Conservation (phyloP, 2,888 invertebrate genomes). For the Azorinus chamasolen region DNA sequence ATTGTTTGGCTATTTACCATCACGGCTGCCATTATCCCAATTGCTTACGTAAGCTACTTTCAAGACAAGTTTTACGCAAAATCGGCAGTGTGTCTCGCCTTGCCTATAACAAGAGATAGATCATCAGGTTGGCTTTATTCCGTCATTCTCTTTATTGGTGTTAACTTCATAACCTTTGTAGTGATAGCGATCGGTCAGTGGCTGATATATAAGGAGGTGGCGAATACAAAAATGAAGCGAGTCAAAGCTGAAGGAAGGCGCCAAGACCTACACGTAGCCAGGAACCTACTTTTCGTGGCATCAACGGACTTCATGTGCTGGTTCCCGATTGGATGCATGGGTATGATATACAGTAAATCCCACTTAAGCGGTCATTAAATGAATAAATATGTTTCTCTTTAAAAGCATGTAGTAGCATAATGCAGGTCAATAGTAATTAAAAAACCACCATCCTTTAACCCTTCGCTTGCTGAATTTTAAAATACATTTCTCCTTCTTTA, state of each 20-base stretch:
- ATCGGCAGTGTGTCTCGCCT: conserved; percentile 81
- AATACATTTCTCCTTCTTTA: no score
- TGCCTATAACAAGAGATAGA: conserved; percentile 82
- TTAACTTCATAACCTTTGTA: conserved; percentile 67
- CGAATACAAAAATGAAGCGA: background rate
- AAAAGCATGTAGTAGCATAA: no score
- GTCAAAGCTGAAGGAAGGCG: conserved; percentile 4
- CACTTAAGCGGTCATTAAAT: no score
- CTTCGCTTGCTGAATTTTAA: no score
- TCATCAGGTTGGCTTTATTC: conserved; percentile 85
- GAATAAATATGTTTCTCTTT: no score
- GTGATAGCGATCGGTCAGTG: conserved; percentile 19
- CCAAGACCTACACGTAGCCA: conserved; percentile 25
- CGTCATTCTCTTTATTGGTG: conserved; percentile 79
- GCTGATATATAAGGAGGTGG: conserved; percentile 12
- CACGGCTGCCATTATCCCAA: conserved; percentile 77
- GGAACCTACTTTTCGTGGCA: conserved; percentile 33
- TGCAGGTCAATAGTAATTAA: no score
- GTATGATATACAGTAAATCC: no score
- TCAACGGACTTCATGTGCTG: conserved; percentile 70
- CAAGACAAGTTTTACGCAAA: conserved; percentile 79
- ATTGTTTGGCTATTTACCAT: conserved; percentile 77
- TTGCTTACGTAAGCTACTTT: conserved; percentile 79
- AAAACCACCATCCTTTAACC: no score
- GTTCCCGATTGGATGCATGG: conserved; percentile 74